A percentile compares a stretch with the other conserved stretches of the same genome.
Conservation (phyloP, 2,113 vertebrate genomes). For the Sphaerodactylus townsendi region DNA sequence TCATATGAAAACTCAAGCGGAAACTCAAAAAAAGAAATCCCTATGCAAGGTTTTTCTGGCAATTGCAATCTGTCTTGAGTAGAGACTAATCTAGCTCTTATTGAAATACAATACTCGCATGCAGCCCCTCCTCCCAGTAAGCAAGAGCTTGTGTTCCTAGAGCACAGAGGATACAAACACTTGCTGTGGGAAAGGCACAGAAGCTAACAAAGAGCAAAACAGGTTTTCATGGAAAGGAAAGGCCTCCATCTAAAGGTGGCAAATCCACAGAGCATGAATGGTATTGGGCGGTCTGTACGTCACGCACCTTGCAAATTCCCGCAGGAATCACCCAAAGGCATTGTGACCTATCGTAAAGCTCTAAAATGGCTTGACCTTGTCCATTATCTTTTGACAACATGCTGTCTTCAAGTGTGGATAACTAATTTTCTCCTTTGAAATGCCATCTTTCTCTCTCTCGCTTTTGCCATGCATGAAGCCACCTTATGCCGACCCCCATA, state of each 20-base stretch:
- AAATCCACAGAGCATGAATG: neutral
- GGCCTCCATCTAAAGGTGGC: neutral
- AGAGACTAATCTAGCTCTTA: constrained; percentile 35
- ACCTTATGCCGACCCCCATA: too few relatives aligned
- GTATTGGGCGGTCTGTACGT: neutral
- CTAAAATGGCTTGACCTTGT: neutral
- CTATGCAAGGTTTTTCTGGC: constrained; percentile 27
- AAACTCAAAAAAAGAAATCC: constrained; percentile 4
- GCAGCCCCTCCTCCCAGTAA: constrained; percentile 10
- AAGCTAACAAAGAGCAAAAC: neutral
- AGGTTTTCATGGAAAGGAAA: neutral
- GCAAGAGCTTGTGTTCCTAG: neutral
- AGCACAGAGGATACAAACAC: neutral
- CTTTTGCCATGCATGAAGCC: too few relatives aligned
- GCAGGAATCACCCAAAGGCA: neutral
- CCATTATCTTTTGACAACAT: constrained; percentile 9
- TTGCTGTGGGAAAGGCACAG: neutral
- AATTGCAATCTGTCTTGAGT: constrained; percentile 26
- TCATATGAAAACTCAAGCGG: constrained; percentile 29
- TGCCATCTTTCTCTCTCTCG: neutral
- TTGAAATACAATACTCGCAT: constrained; percentile 8
- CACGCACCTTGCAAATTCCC: constrained; percentile 4
- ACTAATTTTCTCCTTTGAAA: neutral
- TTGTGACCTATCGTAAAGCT: neutral
- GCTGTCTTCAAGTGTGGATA: neutral